Base-by-base conservation (phyloP, 2,113 vertebrate species). In the Cynopterus brachyotis region DNA sequence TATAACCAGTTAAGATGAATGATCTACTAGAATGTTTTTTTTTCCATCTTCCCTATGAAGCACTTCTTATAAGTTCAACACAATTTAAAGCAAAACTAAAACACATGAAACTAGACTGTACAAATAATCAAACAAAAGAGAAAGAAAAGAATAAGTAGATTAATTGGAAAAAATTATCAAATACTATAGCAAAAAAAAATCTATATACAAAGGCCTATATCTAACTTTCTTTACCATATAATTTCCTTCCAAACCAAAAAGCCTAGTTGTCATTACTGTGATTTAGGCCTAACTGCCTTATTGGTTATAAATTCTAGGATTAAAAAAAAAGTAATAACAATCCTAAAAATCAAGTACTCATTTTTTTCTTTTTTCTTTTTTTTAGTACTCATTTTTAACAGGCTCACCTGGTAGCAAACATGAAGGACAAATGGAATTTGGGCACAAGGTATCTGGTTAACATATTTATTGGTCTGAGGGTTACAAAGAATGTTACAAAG, bases 101-200 rank as follows among this genome's bases (percentile, higher is more conserved):
- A 37, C n/a, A 76, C 40, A 20, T 15, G 22, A 96, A n/a, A 60
- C n/a, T 59, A 85, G 45, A 89, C 30, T 42, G 67, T 73, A 78
- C 45, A 85, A 73, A 64, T 5, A 89, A 32, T 62, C 66, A 78
- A 70, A 80, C 59, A 86, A 92, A 86, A 82, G 60, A 20, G 19
- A 57, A 80, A 79, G 32, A 76, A 85, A 22, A 37, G 17, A 88
- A 57, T 59, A 80, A 69, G 53, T 3, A 69, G 28, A 37, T 76
- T 57, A 94, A 84, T 28, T 78, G 16, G 47, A 83, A 79, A 83
- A 83, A 64, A 37, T 55, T 19, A 50, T 64, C 37, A 50, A 69
- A 64, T 96, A 47, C 20, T 42, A 13, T 16, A 93, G 78, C 0
- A 85, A 62, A 95, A 86, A 95, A 86, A 94, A 50, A 69, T 50